Evolutionary conservation across 2,113 vertebrate genomes (phyloP).

Genomic region (mouse (Mus musculus)): GRCm39 chr7:124460001-124460500

Average conservation of each 20-base stretch:
- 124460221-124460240: background rate
- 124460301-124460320: background rate
- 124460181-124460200: background rate
- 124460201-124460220: background rate
- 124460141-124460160: background rate
- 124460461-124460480: background rate
- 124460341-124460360: background rate
- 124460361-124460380: background rate
- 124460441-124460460: background rate
- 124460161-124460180: background rate
- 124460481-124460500: background rate
- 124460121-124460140: too few species aligned
- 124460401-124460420: background rate
- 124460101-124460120: background rate
- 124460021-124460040: background rate
- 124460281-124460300: background rate
- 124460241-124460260: background rate
- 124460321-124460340: background rate
- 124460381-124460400: background rate
- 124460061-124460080: background rate
- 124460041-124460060: accelerated
- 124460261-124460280: background rate
- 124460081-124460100: background rate
- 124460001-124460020: background rate
- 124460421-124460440: background rate